Evolutionary conservation across 2,113 vertebrate species (phyloP), one percentile per base, ranked within the genome.

Genomic region (Pycnonotus jocosus): DNA sequence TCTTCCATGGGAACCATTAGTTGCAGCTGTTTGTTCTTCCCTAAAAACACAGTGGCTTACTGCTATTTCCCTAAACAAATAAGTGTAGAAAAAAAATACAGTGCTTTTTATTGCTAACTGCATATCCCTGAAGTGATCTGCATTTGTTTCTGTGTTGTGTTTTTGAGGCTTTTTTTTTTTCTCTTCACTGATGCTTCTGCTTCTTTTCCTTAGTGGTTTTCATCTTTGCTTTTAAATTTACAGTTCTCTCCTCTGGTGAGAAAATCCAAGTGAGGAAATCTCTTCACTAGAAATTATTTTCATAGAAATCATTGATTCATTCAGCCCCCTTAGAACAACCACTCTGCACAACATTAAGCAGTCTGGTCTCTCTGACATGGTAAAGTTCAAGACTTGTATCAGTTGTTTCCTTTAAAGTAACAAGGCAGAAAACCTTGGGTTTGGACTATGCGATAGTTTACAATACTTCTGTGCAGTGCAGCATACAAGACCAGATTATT

Each of bases 1-100:
- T 66, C 81, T 96, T 96, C 66, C 92, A 93, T 87, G 96, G 93
- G 92, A 91, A 50, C 57, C 71, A 78, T 51, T 88, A 90, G 76
- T 68, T 96, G 93, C 16, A 30, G 92, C 90, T 94, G 91, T 93
- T 97, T 92, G 86, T 92, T 96, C 81, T 97, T 90, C 72, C 83
- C 65, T 94, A 93, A 96, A 91, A 96, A 54, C 84, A 96, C 77
- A 96, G 42, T 87, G 71, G 6, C 60, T 93, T 90, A 83, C 71
- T 95, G 68, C 47, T 86, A 53, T 76, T 95, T 86, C 66, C 48
- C 81, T 92, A 94, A 96, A 92, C 60, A 77, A 81, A 74, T 31
- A 93, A 54, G 50, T 61, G 77, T 25, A 91, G 76, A 60, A 85
- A 96, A 94, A 84, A 94, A 31, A 35, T 1, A 3, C 70, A 95